Evolutionary conservation across 2,888 invertebrate genomes (phyloP).

Genomic region (Drosophila cognata): DNA sequence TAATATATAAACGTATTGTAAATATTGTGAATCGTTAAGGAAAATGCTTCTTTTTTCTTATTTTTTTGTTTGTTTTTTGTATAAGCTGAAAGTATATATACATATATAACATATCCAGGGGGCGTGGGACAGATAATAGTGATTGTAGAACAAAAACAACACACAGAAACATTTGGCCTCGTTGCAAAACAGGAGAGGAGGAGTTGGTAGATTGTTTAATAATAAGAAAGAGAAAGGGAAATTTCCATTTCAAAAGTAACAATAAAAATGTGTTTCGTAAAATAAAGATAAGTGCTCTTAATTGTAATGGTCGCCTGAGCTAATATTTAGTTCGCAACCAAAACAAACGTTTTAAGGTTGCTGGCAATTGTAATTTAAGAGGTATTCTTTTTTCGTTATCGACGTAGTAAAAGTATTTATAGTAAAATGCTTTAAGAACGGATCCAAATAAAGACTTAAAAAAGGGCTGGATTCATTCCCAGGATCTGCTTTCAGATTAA

Average conservation of each 20-base stretch:
- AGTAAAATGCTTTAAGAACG: neutral
- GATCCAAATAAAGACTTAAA: no score
- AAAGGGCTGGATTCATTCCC: neutral
- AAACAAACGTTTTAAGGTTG: neutral
- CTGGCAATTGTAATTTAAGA: neutral
- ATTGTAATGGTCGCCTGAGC: neutral
- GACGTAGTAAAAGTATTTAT: neutral
- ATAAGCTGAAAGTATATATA: slow-evolving; percentile 43
- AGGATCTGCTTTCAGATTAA: neutral
- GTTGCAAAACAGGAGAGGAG: slow-evolving; percentile 1
- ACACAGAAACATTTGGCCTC: slow-evolving; percentile 11
- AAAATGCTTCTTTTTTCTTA: slow-evolving; percentile 12
- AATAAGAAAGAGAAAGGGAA: neutral
- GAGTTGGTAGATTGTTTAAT: neutral
- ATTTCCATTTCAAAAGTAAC: neutral
- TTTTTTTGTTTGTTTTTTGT: neutral
- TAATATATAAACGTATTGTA: slow-evolving; percentile 30
- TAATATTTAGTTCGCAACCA: neutral
- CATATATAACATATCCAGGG: slow-evolving; percentile 10
- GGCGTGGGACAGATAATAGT: neutral
- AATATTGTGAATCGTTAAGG: slow-evolving; percentile 17
- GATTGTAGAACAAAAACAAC: slow-evolving; percentile 7
- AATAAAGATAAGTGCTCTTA: neutral
- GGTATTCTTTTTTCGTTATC: neutral
- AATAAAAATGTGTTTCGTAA: neutral